Conservation (phyloP, 2,888 invertebrate genomes). For the Agrochola macilenta region DNA sequence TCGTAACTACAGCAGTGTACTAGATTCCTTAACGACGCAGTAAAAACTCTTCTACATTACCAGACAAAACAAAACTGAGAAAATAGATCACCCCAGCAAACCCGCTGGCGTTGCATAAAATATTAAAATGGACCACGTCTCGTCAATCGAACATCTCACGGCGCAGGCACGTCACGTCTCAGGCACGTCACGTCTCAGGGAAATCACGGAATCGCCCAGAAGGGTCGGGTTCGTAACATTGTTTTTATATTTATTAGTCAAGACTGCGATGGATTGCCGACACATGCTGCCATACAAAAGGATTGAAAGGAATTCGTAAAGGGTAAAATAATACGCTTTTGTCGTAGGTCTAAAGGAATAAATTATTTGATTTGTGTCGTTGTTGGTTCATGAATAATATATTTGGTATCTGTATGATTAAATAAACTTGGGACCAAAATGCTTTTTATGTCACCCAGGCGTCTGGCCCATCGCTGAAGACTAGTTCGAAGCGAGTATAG, state of each 20-base stretch:
- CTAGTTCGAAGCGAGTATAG: not conserved
- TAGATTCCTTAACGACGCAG: no score
- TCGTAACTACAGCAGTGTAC: not conserved
- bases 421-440: slow-evolving; percentile 9
- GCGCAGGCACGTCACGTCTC: slow-evolving; percentile 15
- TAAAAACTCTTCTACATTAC: not conserved
- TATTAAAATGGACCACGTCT: slow-evolving; percentile 46
- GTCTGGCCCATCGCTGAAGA: not conserved
- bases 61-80: not conserved
- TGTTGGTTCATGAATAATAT: slow-evolving; percentile 20
- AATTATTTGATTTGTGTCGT: slow-evolving; percentile 38
- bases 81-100: not conserved
- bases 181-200: slow-evolving; percentile 40
- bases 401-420: slow-evolving; percentile 7
- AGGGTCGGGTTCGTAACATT: slow-evolving; percentile 42
- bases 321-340: slow-evolving; percentile 19
- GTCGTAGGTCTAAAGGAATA: slow-evolving; percentile 35
- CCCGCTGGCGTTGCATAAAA: slow-evolving; percentile 2
- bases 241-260: slow-evolving; percentile 58
- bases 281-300: slow-evolving; percentile 32
- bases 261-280: slow-evolving; percentile 33
- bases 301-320: slow-evolving; percentile 32
- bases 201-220: slow-evolving; percentile 51
- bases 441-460: not conserved
- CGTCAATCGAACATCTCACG: slow-evolving; percentile 35